Conservation (phyloP, 2,888 invertebrate species). For the Tanypteryx hageni region DNA sequence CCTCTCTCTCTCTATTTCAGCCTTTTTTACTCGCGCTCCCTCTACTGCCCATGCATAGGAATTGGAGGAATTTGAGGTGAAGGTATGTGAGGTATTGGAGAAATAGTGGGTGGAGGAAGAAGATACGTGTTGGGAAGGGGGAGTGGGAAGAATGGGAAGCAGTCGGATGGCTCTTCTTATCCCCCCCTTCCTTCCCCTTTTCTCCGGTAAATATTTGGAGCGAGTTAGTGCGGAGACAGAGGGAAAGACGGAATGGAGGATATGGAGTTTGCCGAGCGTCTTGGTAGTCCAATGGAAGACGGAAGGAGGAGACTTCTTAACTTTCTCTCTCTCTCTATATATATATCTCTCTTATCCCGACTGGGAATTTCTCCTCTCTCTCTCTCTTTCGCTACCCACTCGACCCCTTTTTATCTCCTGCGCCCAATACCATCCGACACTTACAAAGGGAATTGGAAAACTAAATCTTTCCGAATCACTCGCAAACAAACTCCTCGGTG, state of each 20-base stretch:
- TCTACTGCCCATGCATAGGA: background rate
- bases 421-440: background rate
- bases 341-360: background rate
- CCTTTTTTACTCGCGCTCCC: background rate
- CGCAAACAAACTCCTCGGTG: background rate
- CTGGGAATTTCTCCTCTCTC: background rate
- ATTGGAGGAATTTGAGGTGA: conserved; percentile 40
- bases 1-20: too few species aligned
- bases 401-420: too few species aligned
- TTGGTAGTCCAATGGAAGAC: background rate
- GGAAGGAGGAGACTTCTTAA: conserved; percentile 1
- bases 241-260: background rate
- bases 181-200: too few species aligned
- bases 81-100: conserved; percentile 25
- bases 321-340: background rate
- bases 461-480: conserved; percentile 7
- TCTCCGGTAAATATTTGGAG: background rate
- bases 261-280: conserved; percentile 33
- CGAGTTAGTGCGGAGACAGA: background rate
- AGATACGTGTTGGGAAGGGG: background rate
- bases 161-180: too few species aligned
- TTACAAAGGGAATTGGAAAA: conserved; percentile 1
- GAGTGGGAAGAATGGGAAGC: background rate
- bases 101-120: background rate
- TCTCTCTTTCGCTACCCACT: background rate